phyloP scores from a whole-genome alignment of 2,797 vertebrate species.

The Acipenser oxyrinchus region DNA sequence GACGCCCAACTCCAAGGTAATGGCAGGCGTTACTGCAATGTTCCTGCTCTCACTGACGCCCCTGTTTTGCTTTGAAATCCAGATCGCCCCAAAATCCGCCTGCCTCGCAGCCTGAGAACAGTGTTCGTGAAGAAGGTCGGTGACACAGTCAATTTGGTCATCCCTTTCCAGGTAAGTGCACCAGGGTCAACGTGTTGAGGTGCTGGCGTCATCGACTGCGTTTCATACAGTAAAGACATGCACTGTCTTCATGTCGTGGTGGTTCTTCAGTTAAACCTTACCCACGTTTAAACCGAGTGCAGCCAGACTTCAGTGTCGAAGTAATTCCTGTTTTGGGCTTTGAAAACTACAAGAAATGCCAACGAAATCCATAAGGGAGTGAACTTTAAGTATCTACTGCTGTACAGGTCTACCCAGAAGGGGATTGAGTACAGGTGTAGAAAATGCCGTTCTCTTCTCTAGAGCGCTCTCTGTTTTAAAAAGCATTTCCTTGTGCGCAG shows the following conservation, averaged over 20 bases:
- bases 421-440: too few relatives aligned
- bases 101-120: conserved; percentile 74
- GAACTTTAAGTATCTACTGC: too few relatives aligned
- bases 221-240: neutral
- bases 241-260: neutral
- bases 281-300: too few relatives aligned
- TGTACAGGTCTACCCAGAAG: too few relatives aligned
- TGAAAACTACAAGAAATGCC: neutral
- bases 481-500: conserved; percentile 37
- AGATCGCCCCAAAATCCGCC: conserved; percentile 81
- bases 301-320: too few relatives aligned
- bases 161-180: conserved; percentile 76
- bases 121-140: conserved; percentile 63
- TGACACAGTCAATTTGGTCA: conserved; percentile 76
- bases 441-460: too few relatives aligned
- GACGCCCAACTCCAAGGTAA: too few relatives aligned
- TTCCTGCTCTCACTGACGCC: too few relatives aligned
- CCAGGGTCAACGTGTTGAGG: too few relatives aligned
- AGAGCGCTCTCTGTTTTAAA: too few relatives aligned
- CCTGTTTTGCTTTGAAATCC: conserved; percentile 23
- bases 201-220: neutral
- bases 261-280: neutral
- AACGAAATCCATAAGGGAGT: too few relatives aligned
- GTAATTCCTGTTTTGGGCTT: neutral
- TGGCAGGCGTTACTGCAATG: too few relatives aligned